These are phyloP conservation scores for Mohoua ochrocephala DNA, from an alignment of 2,113 vertebrate genomes.

Conservation along the genomic window DNA sequence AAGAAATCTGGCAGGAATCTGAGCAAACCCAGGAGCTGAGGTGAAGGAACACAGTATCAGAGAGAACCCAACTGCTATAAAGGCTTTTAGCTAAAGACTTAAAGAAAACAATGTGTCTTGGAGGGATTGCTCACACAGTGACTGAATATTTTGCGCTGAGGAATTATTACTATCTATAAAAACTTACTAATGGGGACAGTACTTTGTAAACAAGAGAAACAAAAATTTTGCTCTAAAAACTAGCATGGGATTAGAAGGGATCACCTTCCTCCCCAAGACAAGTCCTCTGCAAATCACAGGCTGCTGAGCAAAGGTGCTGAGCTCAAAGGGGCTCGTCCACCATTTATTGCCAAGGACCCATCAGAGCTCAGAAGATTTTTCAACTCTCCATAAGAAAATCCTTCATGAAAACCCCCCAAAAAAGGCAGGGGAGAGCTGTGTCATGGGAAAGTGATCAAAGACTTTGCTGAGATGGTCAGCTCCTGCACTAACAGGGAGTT, in stretches of 20 bases:
- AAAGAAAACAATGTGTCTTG: not conserved
- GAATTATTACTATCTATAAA: not conserved
- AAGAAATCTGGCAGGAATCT: slow-evolving; percentile 31
- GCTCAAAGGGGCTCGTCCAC: not conserved
- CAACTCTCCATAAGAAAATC: not conserved
- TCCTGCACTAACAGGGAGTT: not conserved
- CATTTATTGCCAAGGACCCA: not conserved
- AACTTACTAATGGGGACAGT: not conserved
- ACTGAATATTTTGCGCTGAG: not conserved
- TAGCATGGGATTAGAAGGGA: not conserved
- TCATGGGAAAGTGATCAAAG: not conserved
- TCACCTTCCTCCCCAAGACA: not conserved
- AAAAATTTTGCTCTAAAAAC: not conserved
- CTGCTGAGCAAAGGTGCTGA: not conserved
- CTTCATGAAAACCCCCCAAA: not conserved
- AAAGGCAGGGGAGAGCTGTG: not conserved
- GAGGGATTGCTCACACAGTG: not conserved
- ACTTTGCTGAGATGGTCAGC: not conserved
- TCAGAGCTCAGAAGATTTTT: not conserved
- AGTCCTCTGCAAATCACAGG: not conserved
- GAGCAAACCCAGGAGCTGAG: not conserved
- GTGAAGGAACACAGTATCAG: not conserved
- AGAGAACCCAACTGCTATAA: not conserved
- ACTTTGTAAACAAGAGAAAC: not conserved
- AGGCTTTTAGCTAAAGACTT: not conserved